Percentiles rank a stretch among this genome's conserved stretches.
These are phyloP conservation scores for Drosophila nr. medialis DNA, from an alignment of 2,888 invertebrate genomes.

Conservation along the genomic window DNA sequence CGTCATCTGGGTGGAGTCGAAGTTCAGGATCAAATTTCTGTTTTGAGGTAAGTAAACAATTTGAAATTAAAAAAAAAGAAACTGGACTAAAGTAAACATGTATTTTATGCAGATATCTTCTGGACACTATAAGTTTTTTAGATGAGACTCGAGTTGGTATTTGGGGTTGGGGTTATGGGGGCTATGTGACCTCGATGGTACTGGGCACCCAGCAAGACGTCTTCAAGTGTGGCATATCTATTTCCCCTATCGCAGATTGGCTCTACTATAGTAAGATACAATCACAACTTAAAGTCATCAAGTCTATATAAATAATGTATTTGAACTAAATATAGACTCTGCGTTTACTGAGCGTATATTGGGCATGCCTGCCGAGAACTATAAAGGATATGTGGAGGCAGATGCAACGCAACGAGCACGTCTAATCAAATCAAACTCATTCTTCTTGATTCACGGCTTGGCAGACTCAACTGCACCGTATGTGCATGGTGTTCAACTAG, in stretches of 20 bases:
- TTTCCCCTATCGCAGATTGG: conserved; percentile 98
- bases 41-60: conserved; percentile 87
- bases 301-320: neutral
- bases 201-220: conserved; percentile 94
- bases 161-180: conserved; percentile 98
- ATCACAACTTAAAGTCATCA: neutral
- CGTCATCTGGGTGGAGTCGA: conserved; percentile 94
- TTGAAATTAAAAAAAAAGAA: neutral
- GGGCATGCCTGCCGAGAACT: conserved; percentile 94
- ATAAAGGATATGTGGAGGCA: conserved; percentile 95
- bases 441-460: conserved; percentile 96
- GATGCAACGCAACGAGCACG: conserved; percentile 95
- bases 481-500: conserved; percentile 95
- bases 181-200: conserved; percentile 96
- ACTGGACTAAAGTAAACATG: neutral
- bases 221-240: conserved; percentile 96
- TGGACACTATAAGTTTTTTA: conserved; percentile 92
- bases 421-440: conserved; percentile 94
- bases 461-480: conserved; percentile 97
- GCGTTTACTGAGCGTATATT: conserved; percentile 98
- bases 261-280: conserved; percentile 93
- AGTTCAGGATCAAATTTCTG: conserved; percentile 96
- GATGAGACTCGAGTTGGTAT: conserved; percentile 95
- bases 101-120: conserved; percentile 87
- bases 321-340: conserved; percentile 88